These are phyloP conservation scores for Phymastichus coffea DNA, from an alignment of 1,140 invertebrate species.

Conservation along the genomic window DNA sequence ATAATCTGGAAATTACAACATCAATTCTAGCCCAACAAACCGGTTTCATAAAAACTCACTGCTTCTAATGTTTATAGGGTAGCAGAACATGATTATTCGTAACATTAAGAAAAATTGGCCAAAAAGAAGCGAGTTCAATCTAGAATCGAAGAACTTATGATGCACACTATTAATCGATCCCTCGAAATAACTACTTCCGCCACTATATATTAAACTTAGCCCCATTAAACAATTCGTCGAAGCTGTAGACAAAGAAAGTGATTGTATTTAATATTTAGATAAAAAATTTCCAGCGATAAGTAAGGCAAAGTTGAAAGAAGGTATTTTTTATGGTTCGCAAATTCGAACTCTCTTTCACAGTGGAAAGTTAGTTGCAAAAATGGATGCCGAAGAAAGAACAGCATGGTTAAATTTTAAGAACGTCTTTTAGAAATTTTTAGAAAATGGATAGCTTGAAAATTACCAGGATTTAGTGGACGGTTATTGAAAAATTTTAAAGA, in stretches of 20 bases:
- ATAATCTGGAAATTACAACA: no score
- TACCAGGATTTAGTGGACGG: background rate
- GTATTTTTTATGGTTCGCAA: no score
- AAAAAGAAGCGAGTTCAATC: background rate
- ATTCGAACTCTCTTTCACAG: background rate
- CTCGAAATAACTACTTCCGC: background rate
- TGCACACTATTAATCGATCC: background rate
- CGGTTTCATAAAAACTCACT: background rate
- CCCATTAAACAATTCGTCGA: background rate
- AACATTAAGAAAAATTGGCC: background rate
- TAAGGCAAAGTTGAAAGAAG: no score
- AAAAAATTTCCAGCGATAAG: background rate
- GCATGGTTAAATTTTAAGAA: background rate
- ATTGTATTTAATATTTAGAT: background rate
- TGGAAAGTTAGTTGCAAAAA: background rate
- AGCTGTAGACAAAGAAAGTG: background rate
- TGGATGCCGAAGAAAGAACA: background rate
- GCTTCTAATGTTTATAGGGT: background rate
- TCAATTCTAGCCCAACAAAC: background rate
- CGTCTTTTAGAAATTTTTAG: background rate
- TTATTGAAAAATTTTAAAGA: background rate
- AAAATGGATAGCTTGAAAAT: background rate
- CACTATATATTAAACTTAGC: background rate
- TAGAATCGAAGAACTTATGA: background rate
- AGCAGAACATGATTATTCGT: background rate